phyloP scores from a whole-genome alignment of 2,113 vertebrate genomes.

The Gambusia affinis region DNA sequence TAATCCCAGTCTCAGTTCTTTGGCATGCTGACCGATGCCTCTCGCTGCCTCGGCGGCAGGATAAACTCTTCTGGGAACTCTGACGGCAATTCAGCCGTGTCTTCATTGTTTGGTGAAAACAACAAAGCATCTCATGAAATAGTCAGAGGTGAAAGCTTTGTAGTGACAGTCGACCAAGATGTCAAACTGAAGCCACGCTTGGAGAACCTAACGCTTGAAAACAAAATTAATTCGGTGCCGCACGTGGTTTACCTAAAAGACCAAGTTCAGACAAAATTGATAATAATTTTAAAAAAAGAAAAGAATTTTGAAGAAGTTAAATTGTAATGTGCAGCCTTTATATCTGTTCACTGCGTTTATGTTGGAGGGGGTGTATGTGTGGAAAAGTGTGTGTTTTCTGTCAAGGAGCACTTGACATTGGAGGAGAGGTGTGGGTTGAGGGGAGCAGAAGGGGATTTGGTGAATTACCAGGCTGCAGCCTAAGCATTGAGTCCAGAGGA shows the following conservation, averaged over 20 bases:
- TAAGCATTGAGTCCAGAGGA: slow-evolving; percentile 76
- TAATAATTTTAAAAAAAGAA: not conserved
- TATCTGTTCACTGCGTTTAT: not conserved
- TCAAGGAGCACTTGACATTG: slow-evolving; percentile 67
- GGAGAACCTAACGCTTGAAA: slow-evolving; percentile 32
- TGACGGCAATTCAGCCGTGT: slow-evolving; percentile 54
- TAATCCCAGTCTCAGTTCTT: slow-evolving; percentile 31
- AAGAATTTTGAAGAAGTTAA: not conserved
- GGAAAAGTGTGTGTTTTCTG: slow-evolving; percentile 19
- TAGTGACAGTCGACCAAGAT: slow-evolving; percentile 33
- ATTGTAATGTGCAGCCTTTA: not conserved
- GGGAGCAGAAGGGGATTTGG: slow-evolving; percentile 71
- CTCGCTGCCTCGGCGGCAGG: slow-evolving; percentile 44
- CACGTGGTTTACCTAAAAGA: not conserved
- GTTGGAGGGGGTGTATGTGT: not conserved
- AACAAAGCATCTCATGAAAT: slow-evolving; percentile 59
- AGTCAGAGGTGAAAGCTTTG: slow-evolving; percentile 47
- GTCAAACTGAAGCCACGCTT: not conserved
- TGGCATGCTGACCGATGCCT: slow-evolving; percentile 42
- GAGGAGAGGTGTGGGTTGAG: slow-evolving; percentile 60
- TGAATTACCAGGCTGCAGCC: slow-evolving; percentile 74
- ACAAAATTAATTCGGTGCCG: not conserved
- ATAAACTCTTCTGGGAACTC: slow-evolving; percentile 47
- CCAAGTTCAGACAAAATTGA: not conserved
- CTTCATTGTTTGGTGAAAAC: slow-evolving; percentile 29